These are phyloP conservation scores for Meliscaeva auricollis DNA, from an alignment of 2,888 invertebrate genomes.

Conservation along the genomic window DNA sequence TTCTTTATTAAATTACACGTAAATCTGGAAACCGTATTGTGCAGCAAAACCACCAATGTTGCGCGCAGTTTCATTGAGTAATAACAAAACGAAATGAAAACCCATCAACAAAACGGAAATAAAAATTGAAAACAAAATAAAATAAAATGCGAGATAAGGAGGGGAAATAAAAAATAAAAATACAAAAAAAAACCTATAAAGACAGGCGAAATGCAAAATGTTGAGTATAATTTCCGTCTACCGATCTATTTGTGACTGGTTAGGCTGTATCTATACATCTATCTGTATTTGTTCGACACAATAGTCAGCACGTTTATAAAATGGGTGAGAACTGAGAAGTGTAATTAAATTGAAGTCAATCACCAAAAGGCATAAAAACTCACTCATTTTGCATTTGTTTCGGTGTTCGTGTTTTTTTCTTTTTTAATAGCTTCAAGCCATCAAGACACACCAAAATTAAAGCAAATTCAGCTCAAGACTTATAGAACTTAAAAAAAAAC, in stretches of 20 bases:
- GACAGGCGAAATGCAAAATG: conserved; percentile 41
- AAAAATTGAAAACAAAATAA: conserved; percentile 56
- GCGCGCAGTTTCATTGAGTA: conserved; percentile 48
- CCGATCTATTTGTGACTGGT: conserved; percentile 21
- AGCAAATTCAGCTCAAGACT: conserved; percentile 37
- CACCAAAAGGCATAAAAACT: conserved; percentile 67
- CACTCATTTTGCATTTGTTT: conserved; percentile 63
- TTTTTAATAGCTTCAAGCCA: conserved; percentile 44
- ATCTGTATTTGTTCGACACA: conserved; percentile 19
- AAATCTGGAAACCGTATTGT: conserved; percentile 51
- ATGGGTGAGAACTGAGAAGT: conserved; percentile 65
- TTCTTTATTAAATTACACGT: conserved; percentile 35
- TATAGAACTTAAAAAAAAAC: conserved; percentile 27
- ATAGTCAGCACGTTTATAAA: conserved; percentile 36
- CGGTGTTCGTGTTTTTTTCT: conserved; percentile 34
- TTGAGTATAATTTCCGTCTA: conserved; percentile 67
- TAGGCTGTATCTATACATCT: neutral
- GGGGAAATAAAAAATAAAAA: conserved; percentile 24
- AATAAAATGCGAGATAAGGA: conserved; percentile 30
- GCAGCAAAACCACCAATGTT: conserved; percentile 7
- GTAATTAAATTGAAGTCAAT: conserved; percentile 75
- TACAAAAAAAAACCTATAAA: neutral
- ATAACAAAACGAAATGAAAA: conserved; percentile 63
- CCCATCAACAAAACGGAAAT: conserved; percentile 69
- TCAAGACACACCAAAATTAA: conserved; percentile 17